phyloP scores from a whole-genome alignment of 2,888 invertebrate species.

The Macaria notata region DNA sequence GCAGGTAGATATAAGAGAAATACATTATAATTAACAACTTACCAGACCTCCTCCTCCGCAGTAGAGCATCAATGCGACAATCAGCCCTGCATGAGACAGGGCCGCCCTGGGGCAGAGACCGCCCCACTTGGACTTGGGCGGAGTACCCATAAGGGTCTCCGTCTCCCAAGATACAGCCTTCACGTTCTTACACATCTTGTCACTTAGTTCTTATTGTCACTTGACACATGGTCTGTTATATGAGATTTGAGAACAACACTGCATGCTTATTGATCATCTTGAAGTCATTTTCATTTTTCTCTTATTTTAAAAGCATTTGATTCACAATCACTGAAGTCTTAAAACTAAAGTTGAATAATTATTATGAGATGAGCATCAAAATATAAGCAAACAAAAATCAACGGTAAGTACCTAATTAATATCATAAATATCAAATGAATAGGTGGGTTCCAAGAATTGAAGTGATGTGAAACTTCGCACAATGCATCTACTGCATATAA shows the following conservation, averaged over 20 bases:
- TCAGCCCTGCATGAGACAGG: conserved; percentile 87
- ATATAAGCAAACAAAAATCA: too few relatives aligned
- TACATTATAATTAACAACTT: conserved; percentile 48
- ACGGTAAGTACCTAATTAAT: too few relatives aligned
- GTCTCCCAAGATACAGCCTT: conserved; percentile 76
- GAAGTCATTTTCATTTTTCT: background rate
- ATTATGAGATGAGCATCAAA: too few relatives aligned
- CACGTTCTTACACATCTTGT: conserved; percentile 68
- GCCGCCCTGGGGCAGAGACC: conserved; percentile 85
- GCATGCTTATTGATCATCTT: background rate
- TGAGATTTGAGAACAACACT: conserved; percentile 10
- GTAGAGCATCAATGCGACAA: conserved; percentile 89
- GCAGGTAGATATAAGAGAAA: too few relatives aligned
- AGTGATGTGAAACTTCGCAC: too few relatives aligned
- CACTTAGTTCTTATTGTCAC: conserved; percentile 43
- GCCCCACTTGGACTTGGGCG: conserved; percentile 71
- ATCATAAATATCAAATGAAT: too few relatives aligned
- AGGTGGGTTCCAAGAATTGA: too few relatives aligned
- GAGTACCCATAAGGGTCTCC: conserved; percentile 74
- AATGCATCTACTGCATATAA: too few relatives aligned
- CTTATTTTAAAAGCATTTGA: too few relatives aligned
- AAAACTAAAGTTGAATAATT: too few relatives aligned
- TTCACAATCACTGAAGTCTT: too few relatives aligned
- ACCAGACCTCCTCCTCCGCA: conserved; percentile 91
- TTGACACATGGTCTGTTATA: conserved; percentile 33